Conservation (phyloP, 2,797 vertebrate species). For the Synanceia verrucosa region DNA sequence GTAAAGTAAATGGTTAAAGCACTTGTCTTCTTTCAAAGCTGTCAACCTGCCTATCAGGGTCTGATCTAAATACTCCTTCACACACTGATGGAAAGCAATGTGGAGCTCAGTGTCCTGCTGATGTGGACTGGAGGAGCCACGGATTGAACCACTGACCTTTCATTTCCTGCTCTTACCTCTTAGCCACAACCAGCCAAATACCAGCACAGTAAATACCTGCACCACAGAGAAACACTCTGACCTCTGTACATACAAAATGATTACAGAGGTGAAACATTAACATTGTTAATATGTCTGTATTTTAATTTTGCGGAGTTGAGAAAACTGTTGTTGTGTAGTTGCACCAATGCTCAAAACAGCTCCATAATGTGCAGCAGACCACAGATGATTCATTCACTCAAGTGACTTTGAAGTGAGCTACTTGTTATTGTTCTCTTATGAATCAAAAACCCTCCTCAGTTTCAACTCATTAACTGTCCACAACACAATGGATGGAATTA, state of each 20-base stretch:
- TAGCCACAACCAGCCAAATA: too few species aligned
- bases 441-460: not conserved
- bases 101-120: too few species aligned
- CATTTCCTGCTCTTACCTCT: too few species aligned
- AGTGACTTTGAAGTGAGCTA: not conserved
- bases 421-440: not conserved
- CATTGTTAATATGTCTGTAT: too few species aligned
- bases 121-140: too few species aligned
- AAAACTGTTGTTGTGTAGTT: not conserved
- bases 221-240: not conserved
- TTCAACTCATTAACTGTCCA: constrained; percentile 14
- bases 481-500: not conserved
- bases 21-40: too few species aligned
- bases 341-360: not conserved
- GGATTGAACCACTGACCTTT: too few species aligned
- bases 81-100: too few species aligned
- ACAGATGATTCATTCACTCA: not conserved
- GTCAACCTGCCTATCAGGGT: too few species aligned
- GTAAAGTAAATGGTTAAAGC: not conserved
- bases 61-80: too few species aligned
- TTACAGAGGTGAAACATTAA: not conserved
- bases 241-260: not conserved
- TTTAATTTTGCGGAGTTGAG: not conserved
- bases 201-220: too few species aligned
- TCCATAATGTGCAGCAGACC: not conserved